Base-by-base conservation (phyloP, 2,888 invertebrate species). In the Eupithecia centaureata region DNA sequence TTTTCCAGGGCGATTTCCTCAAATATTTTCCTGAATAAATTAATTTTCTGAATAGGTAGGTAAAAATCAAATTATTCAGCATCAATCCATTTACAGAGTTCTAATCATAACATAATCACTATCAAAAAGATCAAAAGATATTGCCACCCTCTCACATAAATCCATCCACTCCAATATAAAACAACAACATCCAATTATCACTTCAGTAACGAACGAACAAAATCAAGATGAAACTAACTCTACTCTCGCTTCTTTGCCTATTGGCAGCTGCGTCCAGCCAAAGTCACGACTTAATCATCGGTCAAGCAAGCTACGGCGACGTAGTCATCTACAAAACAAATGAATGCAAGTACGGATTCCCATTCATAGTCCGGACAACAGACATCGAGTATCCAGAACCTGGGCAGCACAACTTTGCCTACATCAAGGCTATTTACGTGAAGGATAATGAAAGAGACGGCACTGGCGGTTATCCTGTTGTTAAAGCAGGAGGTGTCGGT, bases 341-440 rank as follows among this genome's bases (percentile, higher is more conserved):
- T 74, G 89, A 90, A 68, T 81, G 80, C 67, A 93, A 90, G 79
- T 91, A 90, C 56, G 90, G 88, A 7, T 89, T 92, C 76, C 92
- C 92, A 0, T 78, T 91, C 4, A 71, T 90, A 27, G 82, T 87
- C 13, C 81, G 92, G 38, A 82, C 86, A 0, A 88, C 82, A 42
- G 74, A 82, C 2, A 79, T 93, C 0, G 90, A 90, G 22, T 93
- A 85, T 58, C 92, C 92, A 0, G 84, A 86, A 71, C 79, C 86
- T 30, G 91, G 91, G 2, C 77, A 81, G 22, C 80, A 81, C 3
- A 91, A 91, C 77, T 90, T 85, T 70, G 91, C 90, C 0, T 82
- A 78, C 10, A 91, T 93, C 7, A 86, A 75, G 72, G 86, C 91
- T 7, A 87, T 93, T 1, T 81, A 81, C 65, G 65, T 92, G 0